Percentiles rank a stretch among this genome's conserved stretches.
phyloP scores from a whole-genome alignment of 1,140 invertebrate species.

The Neelides sp. region DNA sequence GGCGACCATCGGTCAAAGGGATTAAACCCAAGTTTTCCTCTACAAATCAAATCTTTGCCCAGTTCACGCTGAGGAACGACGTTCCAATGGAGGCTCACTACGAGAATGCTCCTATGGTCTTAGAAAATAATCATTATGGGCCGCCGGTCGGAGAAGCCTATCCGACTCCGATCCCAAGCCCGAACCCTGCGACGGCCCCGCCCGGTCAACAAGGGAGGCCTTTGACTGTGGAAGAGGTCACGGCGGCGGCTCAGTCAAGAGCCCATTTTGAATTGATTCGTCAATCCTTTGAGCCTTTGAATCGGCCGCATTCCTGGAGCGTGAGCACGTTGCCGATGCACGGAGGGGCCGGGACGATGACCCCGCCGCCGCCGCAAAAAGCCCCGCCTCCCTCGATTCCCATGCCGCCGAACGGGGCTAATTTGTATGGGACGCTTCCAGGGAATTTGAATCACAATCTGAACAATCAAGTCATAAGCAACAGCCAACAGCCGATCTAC shows the following conservation, averaged over 20 bases:
- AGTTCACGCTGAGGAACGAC: constrained; percentile 13
- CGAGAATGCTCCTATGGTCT: constrained; percentile 17
- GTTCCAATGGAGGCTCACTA: constrained; percentile 21
- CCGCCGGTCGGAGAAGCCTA: too few species aligned
- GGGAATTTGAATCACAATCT: constrained; percentile 1
- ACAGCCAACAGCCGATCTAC: constrained; percentile 22
- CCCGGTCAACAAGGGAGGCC: too few species aligned
- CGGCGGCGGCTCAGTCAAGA: constrained; percentile 18
- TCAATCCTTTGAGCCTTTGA: constrained; percentile 29
- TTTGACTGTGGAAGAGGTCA: too few species aligned
- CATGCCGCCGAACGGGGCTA: too few species aligned
- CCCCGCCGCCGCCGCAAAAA: background rate
- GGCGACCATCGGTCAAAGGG: constrained; percentile 30
- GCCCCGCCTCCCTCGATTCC: background rate
- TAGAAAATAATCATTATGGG: background rate
- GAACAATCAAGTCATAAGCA: constrained; percentile 2
- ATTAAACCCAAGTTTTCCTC: constrained; percentile 31
- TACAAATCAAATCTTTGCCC: constrained; percentile 31
- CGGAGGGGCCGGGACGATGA: too few species aligned
- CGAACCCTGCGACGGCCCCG: too few species aligned
- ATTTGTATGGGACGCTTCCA: background rate
- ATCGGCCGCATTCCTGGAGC: constrained; percentile 29
- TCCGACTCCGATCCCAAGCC: too few species aligned
- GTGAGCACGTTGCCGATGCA: constrained; percentile 23
- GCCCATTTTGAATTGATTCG: constrained; percentile 31